A percentile compares a stretch with the other conserved stretches of the same genome.
These are phyloP conservation scores for Procavia capensis DNA, from an alignment of 2,113 vertebrate genomes.

Conservation along the genomic window DNA sequence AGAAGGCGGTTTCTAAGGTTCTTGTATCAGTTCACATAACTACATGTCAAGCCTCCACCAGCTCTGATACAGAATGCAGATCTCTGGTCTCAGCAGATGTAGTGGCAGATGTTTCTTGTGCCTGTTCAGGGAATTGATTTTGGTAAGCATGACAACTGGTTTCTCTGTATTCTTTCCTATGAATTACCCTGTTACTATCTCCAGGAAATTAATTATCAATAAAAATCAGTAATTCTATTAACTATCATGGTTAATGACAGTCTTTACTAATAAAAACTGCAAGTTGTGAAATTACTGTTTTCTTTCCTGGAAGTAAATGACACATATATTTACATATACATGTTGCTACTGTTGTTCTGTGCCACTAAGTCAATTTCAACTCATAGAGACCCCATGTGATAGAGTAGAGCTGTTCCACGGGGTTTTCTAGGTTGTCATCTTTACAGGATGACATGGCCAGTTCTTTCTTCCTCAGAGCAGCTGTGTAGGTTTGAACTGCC, in stretches of 20 bases:
- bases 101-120: conserved; percentile 66
- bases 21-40: neutral
- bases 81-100: conserved; percentile 69
- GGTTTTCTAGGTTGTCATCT: neutral
- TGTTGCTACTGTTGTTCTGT: neutral
- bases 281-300: neutral
- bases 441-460: neutral
- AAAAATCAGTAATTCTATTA: neutral
- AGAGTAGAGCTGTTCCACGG: neutral
- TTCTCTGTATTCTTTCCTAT: conserved; percentile 53
- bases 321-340: neutral
- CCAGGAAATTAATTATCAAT: conserved; percentile 52
- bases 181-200: conserved; percentile 80
- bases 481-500: neutral
- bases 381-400: neutral
- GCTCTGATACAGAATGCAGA: conserved; percentile 17
- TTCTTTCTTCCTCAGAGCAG: neutral
- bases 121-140: conserved; percentile 72
- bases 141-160: neutral
- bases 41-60: neutral
- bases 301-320: neutral
- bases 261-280: neutral
- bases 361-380: neutral
- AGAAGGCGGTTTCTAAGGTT: neutral
- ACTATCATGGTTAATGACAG: neutral